Conservation (phyloP, 2,888 invertebrate genomes). For the Orthosia cruda region DNA sequence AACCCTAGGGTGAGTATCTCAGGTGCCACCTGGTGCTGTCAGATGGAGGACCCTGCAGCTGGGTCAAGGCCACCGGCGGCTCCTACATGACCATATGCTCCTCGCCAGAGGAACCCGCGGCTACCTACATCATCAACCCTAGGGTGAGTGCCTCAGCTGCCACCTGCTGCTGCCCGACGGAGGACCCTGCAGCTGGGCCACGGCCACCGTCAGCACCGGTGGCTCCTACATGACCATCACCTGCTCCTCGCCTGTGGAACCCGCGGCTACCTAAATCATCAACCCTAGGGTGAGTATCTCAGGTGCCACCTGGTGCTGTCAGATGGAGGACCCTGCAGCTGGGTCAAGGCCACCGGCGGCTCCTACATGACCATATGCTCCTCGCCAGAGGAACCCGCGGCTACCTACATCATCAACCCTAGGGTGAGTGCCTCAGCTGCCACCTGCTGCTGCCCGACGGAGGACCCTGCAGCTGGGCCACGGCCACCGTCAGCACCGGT, state of each 20-base stretch:
- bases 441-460: conserved; percentile 91
- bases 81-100: conserved; percentile 94
- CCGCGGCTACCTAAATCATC: conserved; percentile 90
- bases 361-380: conserved; percentile 94
- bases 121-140: too few species aligned
- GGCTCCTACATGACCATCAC: conserved; percentile 93
- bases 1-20: conserved; percentile 92
- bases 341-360: conserved; percentile 92
- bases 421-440: conserved; percentile 97
- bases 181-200: conserved; percentile 92
- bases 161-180: conserved; percentile 91
- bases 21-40: conserved; percentile 93
- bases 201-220: conserved; percentile 92
- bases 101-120: conserved; percentile 88
- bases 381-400: conserved; percentile 88
- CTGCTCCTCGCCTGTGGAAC: conserved; percentile 94
- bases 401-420: too few species aligned
- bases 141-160: conserved; percentile 97
- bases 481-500: conserved; percentile 92
- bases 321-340: conserved; percentile 92
- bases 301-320: conserved; percentile 93
- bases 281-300: conserved; percentile 92
- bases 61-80: conserved; percentile 92
- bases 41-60: conserved; percentile 92
- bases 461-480: conserved; percentile 92